Evolutionary conservation across 1,140 invertebrate species (phyloP).

Genomic region (Charaxes varanes): DNA sequence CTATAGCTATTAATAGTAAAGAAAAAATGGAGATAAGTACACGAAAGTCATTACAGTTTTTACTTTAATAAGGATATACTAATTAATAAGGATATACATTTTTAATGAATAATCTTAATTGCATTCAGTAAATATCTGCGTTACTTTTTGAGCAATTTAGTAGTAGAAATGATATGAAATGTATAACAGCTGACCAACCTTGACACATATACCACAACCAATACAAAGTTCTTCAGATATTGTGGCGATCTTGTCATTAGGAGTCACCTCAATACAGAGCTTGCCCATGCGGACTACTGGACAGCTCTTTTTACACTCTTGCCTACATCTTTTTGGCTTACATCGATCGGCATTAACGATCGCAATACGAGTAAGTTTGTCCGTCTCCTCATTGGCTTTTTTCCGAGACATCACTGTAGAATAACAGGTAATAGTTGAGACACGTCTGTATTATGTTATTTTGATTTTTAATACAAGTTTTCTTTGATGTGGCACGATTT

Average conservation of each 20-base stretch:
- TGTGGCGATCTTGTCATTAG: constrained; percentile 97
- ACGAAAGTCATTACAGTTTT: no score
- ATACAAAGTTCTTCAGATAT: constrained; percentile 99
- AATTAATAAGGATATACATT: no score
- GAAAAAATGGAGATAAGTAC: no score
- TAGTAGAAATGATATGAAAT: no score
- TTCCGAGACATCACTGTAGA: constrained; percentile 81
- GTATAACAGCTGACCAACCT: constrained; percentile 74
- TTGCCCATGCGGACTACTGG: constrained; percentile 99
- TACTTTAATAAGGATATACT: no score
- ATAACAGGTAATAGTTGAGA: constrained; percentile 16
- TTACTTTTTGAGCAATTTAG: no score
- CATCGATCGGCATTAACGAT: constrained; percentile 99
- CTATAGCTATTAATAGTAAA: no score
- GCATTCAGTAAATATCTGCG: no score
- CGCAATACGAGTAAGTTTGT: constrained; percentile 96
- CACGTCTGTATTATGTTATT: neutral
- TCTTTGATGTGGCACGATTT: constrained; percentile 53
- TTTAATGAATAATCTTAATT: no score
- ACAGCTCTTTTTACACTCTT: constrained; percentile 99
- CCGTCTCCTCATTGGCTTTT: constrained; percentile 87
- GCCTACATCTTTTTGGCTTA: constrained; percentile 98
- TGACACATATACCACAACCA: constrained; percentile 99
- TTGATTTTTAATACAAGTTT: constrained; percentile 25
- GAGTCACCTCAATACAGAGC: constrained; percentile 98